These are phyloP conservation scores for Limonius californicus DNA, from an alignment of 1,140 invertebrate species.

Conservation along the genomic window DNA sequence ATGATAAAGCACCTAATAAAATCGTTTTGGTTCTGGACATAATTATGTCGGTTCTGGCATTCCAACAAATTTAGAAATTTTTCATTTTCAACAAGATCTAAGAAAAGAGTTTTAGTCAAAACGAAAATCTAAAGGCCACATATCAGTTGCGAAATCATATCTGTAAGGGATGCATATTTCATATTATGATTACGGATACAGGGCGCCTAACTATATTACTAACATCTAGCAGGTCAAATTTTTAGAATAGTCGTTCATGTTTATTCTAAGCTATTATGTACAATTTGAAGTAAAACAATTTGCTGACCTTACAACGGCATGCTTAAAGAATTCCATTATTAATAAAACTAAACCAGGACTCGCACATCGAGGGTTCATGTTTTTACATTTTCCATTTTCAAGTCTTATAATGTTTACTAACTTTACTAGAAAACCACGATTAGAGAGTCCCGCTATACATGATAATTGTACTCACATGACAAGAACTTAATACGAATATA, in stretches of 20 bases:
- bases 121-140: background rate
- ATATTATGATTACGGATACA: background rate
- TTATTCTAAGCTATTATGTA: slow-evolving; percentile 5
- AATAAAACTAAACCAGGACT: no score
- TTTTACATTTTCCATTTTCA: no score
- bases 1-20: no score
- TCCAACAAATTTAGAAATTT: no score
- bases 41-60: no score
- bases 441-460: no score
- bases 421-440: no score
- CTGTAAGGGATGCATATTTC: background rate
- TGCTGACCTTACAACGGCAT: background rate
- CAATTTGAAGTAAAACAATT: background rate
- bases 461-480: slow-evolving; percentile 1
- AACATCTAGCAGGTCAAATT: background rate
- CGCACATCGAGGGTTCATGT: no score
- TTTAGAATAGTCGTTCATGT: background rate
- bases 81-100: no score
- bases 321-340: background rate
- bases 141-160: background rate
- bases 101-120: no score
- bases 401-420: no score
- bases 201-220: background rate
- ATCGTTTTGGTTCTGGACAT: no score
- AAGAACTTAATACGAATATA: background rate